A percentile compares a stretch with the other conserved stretches of the same genome.
phyloP scores from a whole-genome alignment of 1,140 invertebrate genomes.

The Drosophila aff. region DNA sequence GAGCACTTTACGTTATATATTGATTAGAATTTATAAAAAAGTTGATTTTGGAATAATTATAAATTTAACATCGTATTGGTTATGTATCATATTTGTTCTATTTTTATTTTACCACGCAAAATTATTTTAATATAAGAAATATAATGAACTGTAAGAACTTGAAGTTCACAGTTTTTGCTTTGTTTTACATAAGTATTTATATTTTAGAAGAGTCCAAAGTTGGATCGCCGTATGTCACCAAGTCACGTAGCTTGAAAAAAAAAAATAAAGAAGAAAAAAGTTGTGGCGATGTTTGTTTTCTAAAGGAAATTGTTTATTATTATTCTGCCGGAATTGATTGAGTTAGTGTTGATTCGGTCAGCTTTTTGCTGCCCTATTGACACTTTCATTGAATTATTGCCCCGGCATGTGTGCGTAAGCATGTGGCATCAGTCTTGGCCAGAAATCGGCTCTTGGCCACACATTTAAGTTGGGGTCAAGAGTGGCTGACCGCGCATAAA shows the following conservation, averaged over 20 bases:
- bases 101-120: background rate
- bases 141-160: background rate
- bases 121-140: background rate
- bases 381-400: constrained; percentile 78
- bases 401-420: constrained; percentile 43
- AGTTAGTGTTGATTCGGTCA: constrained; percentile 49
- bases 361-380: constrained; percentile 60
- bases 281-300: constrained; percentile 27
- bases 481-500: constrained; percentile 76
- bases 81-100: no score
- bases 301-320: constrained; percentile 69
- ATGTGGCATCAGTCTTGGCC: constrained; percentile 32
- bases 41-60: background rate
- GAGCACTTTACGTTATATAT: background rate
- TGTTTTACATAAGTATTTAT: background rate
- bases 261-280: background rate
- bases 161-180: background rate
- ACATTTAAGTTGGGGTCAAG: constrained; percentile 49
- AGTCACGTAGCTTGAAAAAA: constrained; percentile 36
- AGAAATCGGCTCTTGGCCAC: constrained; percentile 7
- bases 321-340: constrained; percentile 73
- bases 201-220: background rate
- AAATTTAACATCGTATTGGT: background rate
- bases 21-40: background rate
- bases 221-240: background rate